Evolutionary conservation across 1,140 invertebrate genomes (phyloP), one percentile per base, ranked within the genome.

Genomic region (Aethina tumida): DNA sequence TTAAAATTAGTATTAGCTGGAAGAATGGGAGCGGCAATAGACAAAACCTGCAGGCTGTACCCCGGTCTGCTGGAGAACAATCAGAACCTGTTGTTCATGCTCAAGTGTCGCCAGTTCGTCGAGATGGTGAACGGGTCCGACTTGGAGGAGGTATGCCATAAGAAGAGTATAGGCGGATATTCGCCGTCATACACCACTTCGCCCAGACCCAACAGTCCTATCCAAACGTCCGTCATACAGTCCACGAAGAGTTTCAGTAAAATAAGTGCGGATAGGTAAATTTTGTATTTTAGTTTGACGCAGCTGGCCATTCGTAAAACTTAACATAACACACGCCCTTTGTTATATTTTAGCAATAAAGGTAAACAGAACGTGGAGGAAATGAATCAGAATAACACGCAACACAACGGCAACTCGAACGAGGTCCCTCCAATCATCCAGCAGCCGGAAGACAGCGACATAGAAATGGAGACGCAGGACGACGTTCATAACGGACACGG

Each of bases 51-150:
- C 59, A 74, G 81, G 55, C 66, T 93, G 39, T 97, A 94, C 69
- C 93, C 94, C 5, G 84, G 82, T 8, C 69, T 98, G 22, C 66
- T 98, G 49, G 87, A 95, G 61, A 72, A 77, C 26, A 90, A 96
- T 67, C 77, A 78, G 49, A 89, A 95, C 61, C 70, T 98, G 46
- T 74, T 91, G 54, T 97, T 98, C 64, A 80, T 90, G 64, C 72
- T 99, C 35, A 95, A 96, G 20, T 95, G 91, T 66, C 79, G 95
- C 47, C 93, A 98, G 68, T 98, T 98, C 68, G 85, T 99, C 15
- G 95, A 99, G 68, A 87, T 87, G 84, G 81, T 87, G 33, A 87
- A 86, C 60, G 84, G 84, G 32, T 77, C 80, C 26, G 84, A 88
- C 60, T 75, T 80, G 9, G 79, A 83, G 64, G 70, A 83, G 64